Conservation (phyloP, 2,888 invertebrate species). For the Taphrorychus bicolor region DNA sequence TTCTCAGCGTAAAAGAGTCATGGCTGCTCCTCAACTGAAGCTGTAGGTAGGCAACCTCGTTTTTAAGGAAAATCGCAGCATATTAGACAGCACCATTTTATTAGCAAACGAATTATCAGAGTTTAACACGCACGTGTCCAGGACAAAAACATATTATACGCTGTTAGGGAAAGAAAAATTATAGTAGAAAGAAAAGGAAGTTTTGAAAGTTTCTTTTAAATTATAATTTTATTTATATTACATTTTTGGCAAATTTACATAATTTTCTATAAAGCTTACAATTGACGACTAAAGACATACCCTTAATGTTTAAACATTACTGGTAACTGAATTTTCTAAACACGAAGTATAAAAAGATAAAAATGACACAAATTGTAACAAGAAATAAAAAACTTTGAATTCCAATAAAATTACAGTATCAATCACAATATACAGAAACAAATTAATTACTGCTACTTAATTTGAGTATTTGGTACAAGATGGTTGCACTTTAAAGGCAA, state of each 20-base stretch:
- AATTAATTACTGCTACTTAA: too few relatives aligned
- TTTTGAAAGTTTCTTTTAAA: conserved; percentile 51
- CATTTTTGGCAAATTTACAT: conserved; percentile 58
- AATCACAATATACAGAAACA: too few relatives aligned
- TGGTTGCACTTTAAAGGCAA: too few relatives aligned
- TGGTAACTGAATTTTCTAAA: background rate
- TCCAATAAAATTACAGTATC: too few relatives aligned
- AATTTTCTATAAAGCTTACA: conserved; percentile 54
- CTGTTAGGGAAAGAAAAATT: background rate
- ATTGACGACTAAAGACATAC: conserved; percentile 48
- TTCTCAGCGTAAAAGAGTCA: too few relatives aligned
- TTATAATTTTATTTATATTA: conserved; percentile 55
- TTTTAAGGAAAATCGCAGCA: background rate
- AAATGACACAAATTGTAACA: background rate
- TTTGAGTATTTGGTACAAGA: too few relatives aligned
- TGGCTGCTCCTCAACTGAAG: too few relatives aligned
- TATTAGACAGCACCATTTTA: background rate
- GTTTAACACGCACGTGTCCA: background rate
- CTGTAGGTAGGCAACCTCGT: background rate
- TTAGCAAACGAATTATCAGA: background rate
- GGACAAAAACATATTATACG: background rate
- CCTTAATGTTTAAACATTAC: conserved; percentile 23
- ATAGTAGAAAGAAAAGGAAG: too few relatives aligned
- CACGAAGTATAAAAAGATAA: background rate
- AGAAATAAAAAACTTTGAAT: too few relatives aligned